Conservation (phyloP, 2,797 vertebrate genomes). For the Antrozous pallidus region DNA sequence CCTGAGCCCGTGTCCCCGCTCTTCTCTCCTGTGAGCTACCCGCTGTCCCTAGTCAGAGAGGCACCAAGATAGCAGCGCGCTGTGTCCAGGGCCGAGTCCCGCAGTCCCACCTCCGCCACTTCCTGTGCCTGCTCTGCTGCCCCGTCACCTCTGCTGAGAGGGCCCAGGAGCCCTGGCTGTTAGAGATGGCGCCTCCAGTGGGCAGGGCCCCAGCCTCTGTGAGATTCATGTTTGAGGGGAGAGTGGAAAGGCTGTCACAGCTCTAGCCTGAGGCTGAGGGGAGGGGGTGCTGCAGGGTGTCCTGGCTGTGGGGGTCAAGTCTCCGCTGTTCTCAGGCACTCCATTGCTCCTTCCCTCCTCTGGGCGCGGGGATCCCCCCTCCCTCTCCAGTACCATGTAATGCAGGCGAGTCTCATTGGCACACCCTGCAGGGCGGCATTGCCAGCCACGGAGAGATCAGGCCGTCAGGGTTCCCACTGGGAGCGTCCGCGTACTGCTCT, state of each 20-base stretch:
- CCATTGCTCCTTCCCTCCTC: not conserved
- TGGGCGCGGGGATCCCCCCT: not conserved
- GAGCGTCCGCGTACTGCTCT: not conserved
- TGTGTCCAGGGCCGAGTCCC: slow-evolving; percentile 3
- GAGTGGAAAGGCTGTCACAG: not conserved
- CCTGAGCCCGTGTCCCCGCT: not conserved
- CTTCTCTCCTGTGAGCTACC: not conserved
- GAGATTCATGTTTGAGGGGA: too few species aligned
- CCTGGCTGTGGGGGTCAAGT: not conserved
- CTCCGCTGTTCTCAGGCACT: not conserved
- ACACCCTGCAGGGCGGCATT: not conserved
- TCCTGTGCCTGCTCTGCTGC: slow-evolving; percentile 34
- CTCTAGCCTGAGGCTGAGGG: not conserved
- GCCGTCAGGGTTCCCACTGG: not conserved
- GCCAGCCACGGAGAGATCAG: not conserved
- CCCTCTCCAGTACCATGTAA: not conserved
- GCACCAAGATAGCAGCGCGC: not conserved
- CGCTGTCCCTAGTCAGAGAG: not conserved
- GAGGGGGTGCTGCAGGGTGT: not conserved
- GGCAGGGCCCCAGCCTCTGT: not conserved
- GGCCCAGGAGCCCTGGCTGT: not conserved
- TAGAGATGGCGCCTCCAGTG: not conserved
- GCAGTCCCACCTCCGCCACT: not conserved
- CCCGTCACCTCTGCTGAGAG: not conserved
- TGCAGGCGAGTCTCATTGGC: not conserved